Evolutionary conservation across 2,113 vertebrate genomes (phyloP).

Genomic region (Gracilinanus agilis): DNA sequence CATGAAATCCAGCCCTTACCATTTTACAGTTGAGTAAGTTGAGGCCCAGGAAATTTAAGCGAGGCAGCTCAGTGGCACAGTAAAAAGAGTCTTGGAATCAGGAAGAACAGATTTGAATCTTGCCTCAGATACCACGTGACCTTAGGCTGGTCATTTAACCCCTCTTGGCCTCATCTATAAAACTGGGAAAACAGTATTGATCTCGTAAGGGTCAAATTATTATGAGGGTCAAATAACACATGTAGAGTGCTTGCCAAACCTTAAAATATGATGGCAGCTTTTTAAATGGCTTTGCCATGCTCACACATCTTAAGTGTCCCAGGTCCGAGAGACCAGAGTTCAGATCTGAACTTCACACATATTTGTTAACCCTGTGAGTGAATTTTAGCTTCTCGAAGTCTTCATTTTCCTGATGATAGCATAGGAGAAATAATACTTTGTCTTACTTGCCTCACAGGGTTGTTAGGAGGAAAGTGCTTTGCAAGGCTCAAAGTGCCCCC

Average conservation of each 20-base stretch:
- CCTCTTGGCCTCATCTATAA: not conserved
- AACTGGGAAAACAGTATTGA: not conserved
- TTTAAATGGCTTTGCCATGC: not conserved
- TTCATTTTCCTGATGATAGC: not conserved
- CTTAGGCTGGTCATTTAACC: not conserved
- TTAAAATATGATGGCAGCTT: not conserved
- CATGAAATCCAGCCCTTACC: not conserved
- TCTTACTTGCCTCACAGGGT: not conserved
- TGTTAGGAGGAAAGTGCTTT: not conserved
- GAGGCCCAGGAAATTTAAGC: not conserved
- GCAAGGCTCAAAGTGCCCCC: not conserved
- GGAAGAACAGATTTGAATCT: not conserved
- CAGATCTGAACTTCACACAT: not conserved
- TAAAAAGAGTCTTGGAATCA: not conserved
- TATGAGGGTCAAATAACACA: not conserved
- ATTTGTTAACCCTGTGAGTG: not conserved
- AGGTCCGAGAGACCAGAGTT: not conserved
- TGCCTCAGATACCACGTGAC: not conserved
- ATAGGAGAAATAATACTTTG: not conserved
- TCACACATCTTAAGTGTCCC: not conserved
- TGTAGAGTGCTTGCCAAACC: not conserved
- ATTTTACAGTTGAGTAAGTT: not conserved
- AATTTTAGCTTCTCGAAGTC: not conserved
- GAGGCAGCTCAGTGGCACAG: not conserved
- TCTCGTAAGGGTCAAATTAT: not conserved